Evolutionary conservation across 2,888 invertebrate genomes (phyloP).

Genomic region (Callimorpha dominula): DNA sequence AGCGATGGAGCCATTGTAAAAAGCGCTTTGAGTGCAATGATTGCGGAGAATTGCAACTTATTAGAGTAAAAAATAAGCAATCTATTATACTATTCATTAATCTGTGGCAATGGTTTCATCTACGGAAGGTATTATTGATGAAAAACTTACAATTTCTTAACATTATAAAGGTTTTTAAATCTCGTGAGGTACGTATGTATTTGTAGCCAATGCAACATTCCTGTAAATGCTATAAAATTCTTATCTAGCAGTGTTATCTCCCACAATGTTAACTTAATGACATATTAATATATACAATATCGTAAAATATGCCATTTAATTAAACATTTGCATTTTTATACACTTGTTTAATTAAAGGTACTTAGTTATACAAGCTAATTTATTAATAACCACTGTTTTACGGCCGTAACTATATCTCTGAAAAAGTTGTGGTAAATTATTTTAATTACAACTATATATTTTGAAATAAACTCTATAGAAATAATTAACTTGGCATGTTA

Average conservation of each 20-base stretch:
- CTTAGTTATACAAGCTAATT: not conserved
- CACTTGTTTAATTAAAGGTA: constrained; percentile 4
- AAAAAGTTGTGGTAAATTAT: not conserved
- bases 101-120: no score
- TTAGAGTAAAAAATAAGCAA: not conserved
- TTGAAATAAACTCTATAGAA: not conserved
- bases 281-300: constrained; percentile 5
- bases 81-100: not conserved
- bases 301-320: constrained; percentile 10
- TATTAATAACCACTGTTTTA: constrained; percentile 5
- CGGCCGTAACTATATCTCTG: not conserved
- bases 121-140: not conserved
- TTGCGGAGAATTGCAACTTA: not conserved
- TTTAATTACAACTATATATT: not conserved
- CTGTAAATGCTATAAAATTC: constrained; percentile 3
- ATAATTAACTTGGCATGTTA: not conserved
- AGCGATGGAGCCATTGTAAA: no score
- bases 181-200: not conserved
- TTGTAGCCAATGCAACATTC: not conserved
- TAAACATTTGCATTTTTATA: constrained; percentile 3
- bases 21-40: not conserved
- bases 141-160: not conserved
- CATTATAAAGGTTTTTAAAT: not conserved
- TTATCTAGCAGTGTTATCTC: not conserved
- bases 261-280: constrained; percentile 16